phyloP scores from a whole-genome alignment of 2,113 vertebrate genomes.

The Myxocyprinus asiaticus region DNA sequence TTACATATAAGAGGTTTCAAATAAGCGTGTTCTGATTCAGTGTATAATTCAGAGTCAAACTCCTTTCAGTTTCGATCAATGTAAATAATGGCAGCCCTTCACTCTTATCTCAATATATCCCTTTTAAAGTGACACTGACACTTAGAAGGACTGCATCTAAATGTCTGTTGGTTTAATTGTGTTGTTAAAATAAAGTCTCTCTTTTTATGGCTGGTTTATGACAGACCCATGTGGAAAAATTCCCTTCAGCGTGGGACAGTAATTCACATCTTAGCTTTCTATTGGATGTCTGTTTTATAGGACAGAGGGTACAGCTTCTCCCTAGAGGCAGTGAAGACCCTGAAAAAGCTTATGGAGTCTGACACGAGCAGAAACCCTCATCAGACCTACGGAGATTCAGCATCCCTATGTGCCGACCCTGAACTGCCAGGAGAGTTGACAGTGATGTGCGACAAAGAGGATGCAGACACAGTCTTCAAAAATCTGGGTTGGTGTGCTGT shows the following conservation, averaged over 20 bases:
- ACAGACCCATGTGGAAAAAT: background rate
- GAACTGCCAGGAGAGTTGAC: constrained; percentile 71
- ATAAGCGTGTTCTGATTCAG: background rate
- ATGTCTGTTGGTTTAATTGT: background rate
- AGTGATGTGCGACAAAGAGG: constrained; percentile 63
- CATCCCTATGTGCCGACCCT: constrained; percentile 55
- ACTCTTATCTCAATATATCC: background rate
- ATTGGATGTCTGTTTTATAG: constrained; percentile 55
- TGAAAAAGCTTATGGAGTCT: constrained; percentile 67
- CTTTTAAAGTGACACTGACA: background rate
- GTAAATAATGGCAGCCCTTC: constrained; percentile 6
- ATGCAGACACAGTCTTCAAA: constrained; percentile 56
- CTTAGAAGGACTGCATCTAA: background rate
- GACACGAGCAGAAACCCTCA: background rate
- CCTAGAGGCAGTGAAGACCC: constrained; percentile 76
- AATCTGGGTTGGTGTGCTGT: constrained; percentile 66
- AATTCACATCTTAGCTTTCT: background rate
- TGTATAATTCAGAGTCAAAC: background rate
- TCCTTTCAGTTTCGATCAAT: background rate
- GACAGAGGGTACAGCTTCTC: constrained; percentile 73
- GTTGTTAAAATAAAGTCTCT: background rate
- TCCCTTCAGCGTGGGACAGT: background rate
- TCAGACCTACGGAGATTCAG: fast-evolving
- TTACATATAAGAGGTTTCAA: background rate
- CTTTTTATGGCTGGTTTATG: constrained; percentile 1